phyloP scores from a whole-genome alignment of 1,140 invertebrate species.

The Zophobas atratus region DNA sequence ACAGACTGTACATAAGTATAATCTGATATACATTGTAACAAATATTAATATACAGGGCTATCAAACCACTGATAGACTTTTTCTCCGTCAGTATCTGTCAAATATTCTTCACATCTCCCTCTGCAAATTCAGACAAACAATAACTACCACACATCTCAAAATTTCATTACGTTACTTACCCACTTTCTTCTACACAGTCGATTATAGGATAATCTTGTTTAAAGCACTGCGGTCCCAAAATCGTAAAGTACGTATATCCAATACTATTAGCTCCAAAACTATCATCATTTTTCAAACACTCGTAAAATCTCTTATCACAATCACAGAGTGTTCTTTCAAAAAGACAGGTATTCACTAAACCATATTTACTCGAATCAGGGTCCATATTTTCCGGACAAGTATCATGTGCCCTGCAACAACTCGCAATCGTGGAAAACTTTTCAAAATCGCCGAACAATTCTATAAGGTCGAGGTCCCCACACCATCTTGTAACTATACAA shows the following conservation, averaged over 20 bases:
- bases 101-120: no score
- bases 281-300: constrained; percentile 17
- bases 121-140: no score
- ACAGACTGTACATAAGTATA: no score
- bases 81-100: no score
- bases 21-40: no score
- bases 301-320: constrained; percentile 23
- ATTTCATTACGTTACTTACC: no score
- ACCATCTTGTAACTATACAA: constrained; percentile 68
- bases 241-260: constrained; percentile 15
- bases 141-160: no score
- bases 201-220: constrained; percentile 68
- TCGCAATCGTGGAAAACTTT: constrained; percentile 68
- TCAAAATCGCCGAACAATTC: constrained; percentile 69
- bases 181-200: constrained; percentile 65
- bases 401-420: constrained; percentile 70
- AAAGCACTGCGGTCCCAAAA: constrained; percentile 20
- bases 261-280: not conserved
- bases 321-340: not conserved
- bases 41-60: no score
- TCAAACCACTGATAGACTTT: no score
- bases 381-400: constrained; percentile 59
- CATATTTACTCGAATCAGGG: constrained; percentile 44
- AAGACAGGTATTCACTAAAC: constrained; percentile 42
- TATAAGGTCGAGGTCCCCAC: constrained; percentile 72